These are phyloP conservation scores for Caenorhabditis elegans DNA, from an alignment of 1,140 invertebrate genomes.

Conservation along the genomic window DNA sequence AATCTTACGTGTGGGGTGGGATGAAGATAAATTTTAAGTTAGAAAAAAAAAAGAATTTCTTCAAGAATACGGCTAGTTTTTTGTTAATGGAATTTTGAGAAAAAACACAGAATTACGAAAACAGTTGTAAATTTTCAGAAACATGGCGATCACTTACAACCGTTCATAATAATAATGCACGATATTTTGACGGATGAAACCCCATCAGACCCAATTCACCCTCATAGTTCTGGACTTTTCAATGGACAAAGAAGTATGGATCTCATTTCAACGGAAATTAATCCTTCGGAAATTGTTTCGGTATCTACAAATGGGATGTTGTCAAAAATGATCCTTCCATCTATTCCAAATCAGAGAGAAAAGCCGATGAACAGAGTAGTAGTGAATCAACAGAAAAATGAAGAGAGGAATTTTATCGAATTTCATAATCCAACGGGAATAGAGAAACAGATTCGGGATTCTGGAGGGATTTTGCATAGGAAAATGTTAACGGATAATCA, in stretches of 20 bases:
- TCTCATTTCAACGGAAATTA: background rate
- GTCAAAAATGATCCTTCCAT: background rate
- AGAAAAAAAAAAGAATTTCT: no score
- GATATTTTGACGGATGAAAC: slow-evolving; percentile 53
- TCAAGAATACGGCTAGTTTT: no score
- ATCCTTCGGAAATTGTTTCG: background rate
- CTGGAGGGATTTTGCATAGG: slow-evolving; percentile 48
- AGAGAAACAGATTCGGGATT: slow-evolving; percentile 51
- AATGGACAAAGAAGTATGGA: slow-evolving; percentile 11
- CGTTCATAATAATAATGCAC: slow-evolving; percentile 61
- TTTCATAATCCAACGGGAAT: slow-evolving; percentile 44
- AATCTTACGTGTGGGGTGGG: no score
- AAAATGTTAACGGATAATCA: slow-evolving; percentile 48
- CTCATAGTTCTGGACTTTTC: background rate
- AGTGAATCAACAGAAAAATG: background rate
- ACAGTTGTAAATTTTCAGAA: no score
- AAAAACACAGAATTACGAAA: no score
- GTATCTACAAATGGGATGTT: background rate
- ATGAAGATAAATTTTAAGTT: no score
- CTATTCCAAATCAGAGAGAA: background rate
- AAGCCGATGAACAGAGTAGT: background rate
- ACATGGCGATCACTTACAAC: slow-evolving; percentile 61
- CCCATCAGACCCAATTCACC: background rate
- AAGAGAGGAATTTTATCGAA: slow-evolving; percentile 17
- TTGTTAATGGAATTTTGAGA: no score